phyloP scores from a whole-genome alignment of 2,888 invertebrate species.

The Microplitis deprimator region DNA sequence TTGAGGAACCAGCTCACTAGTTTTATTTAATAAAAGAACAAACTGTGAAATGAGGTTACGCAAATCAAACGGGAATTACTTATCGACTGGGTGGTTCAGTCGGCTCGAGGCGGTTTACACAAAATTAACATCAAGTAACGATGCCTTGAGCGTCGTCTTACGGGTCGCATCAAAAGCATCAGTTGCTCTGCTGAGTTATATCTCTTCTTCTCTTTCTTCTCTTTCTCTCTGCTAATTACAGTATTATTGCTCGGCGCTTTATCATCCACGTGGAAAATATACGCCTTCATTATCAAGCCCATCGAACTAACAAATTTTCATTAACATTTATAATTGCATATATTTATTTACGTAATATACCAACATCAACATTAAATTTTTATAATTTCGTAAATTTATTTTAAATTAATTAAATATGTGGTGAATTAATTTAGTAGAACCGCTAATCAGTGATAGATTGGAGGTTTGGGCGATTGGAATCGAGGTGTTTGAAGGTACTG shows the following conservation, averaged over 20 bases:
- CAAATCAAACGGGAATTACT: conserved; percentile 52
- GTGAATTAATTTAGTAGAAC: neutral
- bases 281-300: conserved; percentile 9
- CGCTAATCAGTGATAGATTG: conserved; percentile 35
- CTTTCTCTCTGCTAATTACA: conserved; percentile 20
- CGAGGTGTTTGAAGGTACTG: conserved; percentile 51
- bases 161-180: conserved; percentile 18
- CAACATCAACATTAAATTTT: neutral
- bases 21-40: too few relatives aligned
- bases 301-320: conserved; percentile 2
- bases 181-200: neutral
- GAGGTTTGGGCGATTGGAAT: conserved; percentile 55
- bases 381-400: neutral
- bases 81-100: conserved; percentile 39
- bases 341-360: conserved; percentile 1
- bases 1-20: too few relatives aligned
- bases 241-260: conserved; percentile 34
- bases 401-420: neutral
- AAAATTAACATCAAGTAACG: conserved; percentile 30
- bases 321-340: neutral
- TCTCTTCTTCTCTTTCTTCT: neutral
- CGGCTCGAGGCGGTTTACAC: conserved; percentile 20
- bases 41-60: conserved; percentile 48
- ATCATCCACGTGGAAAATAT: conserved; percentile 8
- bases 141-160: conserved; percentile 6